phyloP scores from a whole-genome alignment of 2,113 vertebrate species.

The Dicrurus megarhynchus region DNA sequence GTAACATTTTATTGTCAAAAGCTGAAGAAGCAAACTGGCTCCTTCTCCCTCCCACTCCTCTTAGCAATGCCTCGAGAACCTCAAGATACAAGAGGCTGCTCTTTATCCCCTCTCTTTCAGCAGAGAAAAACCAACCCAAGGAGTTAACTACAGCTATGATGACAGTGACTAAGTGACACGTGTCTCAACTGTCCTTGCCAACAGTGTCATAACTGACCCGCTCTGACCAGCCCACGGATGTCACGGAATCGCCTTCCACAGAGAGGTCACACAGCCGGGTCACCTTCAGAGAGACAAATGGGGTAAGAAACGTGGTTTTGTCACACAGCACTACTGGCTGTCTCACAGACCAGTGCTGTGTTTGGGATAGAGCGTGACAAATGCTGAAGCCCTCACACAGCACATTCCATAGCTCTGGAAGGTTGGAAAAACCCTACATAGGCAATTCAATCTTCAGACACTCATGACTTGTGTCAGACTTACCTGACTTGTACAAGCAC shows the following conservation, averaged over 20 bases:
- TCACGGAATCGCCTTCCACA: conserved; percentile 96
- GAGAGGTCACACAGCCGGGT: conserved; percentile 96
- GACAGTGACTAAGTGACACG: too few species aligned
- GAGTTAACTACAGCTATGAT: neutral
- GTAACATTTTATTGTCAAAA: neutral
- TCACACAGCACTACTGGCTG: neutral
- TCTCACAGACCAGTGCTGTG: neutral
- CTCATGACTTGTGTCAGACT: neutral
- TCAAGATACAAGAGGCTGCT: neutral
- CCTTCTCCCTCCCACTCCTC: neutral
- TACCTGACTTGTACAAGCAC: conserved; percentile 98
- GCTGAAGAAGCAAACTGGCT: neutral
- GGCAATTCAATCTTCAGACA: neutral
- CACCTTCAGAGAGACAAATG: conserved; percentile 73
- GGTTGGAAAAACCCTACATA: neutral
- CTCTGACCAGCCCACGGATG: conserved; percentile 97
- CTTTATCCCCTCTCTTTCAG: neutral
- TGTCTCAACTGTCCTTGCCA: neutral
- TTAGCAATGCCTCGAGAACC: neutral
- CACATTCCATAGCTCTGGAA: neutral
- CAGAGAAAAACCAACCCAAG: neutral
- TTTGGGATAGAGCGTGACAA: neutral
- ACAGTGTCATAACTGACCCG: conserved; percentile 77
- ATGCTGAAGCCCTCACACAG: neutral
- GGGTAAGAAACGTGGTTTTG: neutral